Conservation (phyloP, 2,113 vertebrate species). For the Pelmatolapia mariae region DNA sequence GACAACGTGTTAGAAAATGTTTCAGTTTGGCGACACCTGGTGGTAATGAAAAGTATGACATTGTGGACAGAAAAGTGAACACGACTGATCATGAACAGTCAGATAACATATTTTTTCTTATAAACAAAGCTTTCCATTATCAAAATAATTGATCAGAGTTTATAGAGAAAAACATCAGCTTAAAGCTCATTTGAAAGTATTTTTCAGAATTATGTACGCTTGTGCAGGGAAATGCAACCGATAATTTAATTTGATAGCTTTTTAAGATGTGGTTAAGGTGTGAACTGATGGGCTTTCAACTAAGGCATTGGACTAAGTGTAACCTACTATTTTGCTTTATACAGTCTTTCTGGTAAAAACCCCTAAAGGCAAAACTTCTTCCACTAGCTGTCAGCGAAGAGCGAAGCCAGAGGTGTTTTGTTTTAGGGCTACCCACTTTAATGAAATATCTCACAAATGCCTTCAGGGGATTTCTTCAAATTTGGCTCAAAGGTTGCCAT, state of each 20-base stretch:
- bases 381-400: not conserved
- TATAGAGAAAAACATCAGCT: not conserved
- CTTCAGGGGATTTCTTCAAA: not conserved
- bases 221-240: not conserved
- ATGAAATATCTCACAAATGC: not conserved
- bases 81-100: not conserved
- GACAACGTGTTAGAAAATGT: not conserved
- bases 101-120: not conserved
- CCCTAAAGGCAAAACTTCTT: not conserved
- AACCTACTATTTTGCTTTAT: not conserved
- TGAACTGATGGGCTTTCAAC: not conserved
- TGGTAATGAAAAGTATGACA: not conserved
- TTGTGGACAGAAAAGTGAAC: fast-evolving
- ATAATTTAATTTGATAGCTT: not conserved
- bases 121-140: not conserved
- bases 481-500: not conserved
- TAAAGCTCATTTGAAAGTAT: not conserved
- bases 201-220: not conserved
- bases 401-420: not conserved
- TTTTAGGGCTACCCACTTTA: not conserved
- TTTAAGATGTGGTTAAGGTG: not conserved
- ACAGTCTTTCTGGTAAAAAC: not conserved
- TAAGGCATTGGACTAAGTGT: not conserved
- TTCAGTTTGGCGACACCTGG: not conserved
- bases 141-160: not conserved